Base-by-base conservation (phyloP, 1,140 invertebrate species). In the Drosophila leontia region DNA sequence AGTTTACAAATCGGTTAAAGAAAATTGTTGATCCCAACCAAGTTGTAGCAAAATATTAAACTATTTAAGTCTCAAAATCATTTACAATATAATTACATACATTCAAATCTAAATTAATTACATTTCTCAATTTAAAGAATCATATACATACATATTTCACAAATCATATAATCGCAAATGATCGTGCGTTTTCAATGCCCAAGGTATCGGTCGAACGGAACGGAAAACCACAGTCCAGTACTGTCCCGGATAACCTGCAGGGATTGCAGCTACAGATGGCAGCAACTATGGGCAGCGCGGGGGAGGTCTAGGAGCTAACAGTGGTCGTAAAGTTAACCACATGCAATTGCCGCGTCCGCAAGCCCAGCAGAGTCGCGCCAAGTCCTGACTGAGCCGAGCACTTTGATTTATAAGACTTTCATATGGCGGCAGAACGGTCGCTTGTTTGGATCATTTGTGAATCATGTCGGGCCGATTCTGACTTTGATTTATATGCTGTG, bases 341-440 rank as follows among this genome's bases (percentile, higher is more conserved):
- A 80, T 78, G 51, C 47, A 74, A 56, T 59, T 70, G 47, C 68
- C 60, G 45, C n/a, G 50, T 37, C 42, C 59, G 37, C 11, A 44
- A 15, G 39, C 23, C 41, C 35, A 39, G 19, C 51, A 55, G 34
- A 55, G 35, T 53, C 37, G 47, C 68, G 75, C 72, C 26, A 51
- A 23, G 26, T 39, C 26, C 19, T 57, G 42, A 61, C 34, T 35
- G 41, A 47, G 63, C 35, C 23, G n/a, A 75, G 35, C 35, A 64
- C 70, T 69, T 82, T 86, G 82, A 86, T 86, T 86, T 86, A 86
- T 86, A 86, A 86, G 83, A 82, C 82, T 86, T 86, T 85, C 82
- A 86, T 86, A 74, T 76, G 78, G 68, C 75, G 78, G 53, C 69
- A 59, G 63, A 53, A 39, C 51, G 67, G 65, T 67, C 75, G 67